Conservation (phyloP, 2,113 vertebrate species). For the Mustela lutreola region DNA sequence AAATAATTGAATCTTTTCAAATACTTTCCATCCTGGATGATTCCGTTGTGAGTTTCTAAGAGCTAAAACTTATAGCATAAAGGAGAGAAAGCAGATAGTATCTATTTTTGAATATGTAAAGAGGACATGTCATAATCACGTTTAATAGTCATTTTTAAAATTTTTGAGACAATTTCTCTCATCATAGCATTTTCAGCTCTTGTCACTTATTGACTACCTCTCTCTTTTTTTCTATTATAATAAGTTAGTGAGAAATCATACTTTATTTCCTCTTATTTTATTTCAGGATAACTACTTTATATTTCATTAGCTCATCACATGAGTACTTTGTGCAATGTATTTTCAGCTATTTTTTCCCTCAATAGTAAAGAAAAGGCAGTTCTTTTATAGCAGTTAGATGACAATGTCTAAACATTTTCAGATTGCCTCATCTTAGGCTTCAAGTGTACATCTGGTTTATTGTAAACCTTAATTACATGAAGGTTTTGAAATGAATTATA, state of each 20-base stretch:
- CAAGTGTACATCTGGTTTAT: not conserved
- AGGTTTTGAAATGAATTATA: not conserved
- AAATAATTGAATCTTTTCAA: slow-evolving; percentile 66
- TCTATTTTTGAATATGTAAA: slow-evolving; percentile 51
- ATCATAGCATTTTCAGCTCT: not conserved
- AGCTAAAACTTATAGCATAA: slow-evolving; percentile 17
- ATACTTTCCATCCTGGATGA: slow-evolving; percentile 49
- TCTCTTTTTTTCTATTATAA: not conserved
- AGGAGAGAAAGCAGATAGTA: slow-evolving; percentile 19
- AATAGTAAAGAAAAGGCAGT: not conserved
- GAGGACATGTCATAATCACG: not conserved
- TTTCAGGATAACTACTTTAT: not conserved
- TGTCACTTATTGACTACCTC: not conserved
- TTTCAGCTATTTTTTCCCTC: not conserved
- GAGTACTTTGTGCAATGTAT: not conserved
- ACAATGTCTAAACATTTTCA: slow-evolving; percentile 28
- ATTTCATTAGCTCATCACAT: not conserved
- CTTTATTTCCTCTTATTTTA: not conserved
- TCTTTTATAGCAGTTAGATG: not conserved
- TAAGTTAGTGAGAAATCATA: not conserved
- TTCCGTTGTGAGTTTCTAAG: slow-evolving; percentile 36
- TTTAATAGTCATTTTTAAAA: slow-evolving; percentile 35
- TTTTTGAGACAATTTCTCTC: not conserved
- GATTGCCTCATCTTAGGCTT: not conserved
- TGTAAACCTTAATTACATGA: not conserved